Base-by-base conservation (phyloP, 2,888 invertebrate genomes). In the Andrena haemorrhoa region DNA sequence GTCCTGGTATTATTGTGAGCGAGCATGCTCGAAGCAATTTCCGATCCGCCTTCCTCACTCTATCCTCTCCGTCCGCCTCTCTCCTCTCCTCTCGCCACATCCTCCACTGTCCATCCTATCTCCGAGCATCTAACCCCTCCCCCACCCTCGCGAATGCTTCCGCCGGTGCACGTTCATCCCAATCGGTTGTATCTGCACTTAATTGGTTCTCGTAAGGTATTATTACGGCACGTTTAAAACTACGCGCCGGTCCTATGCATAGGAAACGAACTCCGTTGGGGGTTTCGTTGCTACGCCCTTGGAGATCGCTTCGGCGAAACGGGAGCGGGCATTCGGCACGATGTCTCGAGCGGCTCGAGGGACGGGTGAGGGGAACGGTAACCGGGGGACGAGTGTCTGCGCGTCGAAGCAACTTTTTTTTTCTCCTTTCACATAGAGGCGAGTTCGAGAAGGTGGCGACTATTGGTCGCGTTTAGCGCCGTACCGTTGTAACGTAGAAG, bases 11-110 rank as follows among this genome's bases (percentile, higher is more conserved):
- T 83, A 81, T 89, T 82, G 88, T 81, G 83, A 74, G 80, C 75
- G 84, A 83, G 85, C 80, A 80, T 77, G 84, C 87, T 85, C 85
- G 73, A 84, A 84, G 87, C 87, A 87, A 87, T 87, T 87, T 87
- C 88, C 87, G 84, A 85, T 88, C 82, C 75, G 47, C 82, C 85
- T 84, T 83, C 74, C 85, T 77, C 75, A 31, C 81, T 80, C 78
- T 64, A 58, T 75, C 78, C 80, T 73, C 82, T 61, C 66, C n/a
- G 51, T 8, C 63, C 51, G 56, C 56, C 64, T 23, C 70, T 41
- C 65, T 60, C 53, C 51, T 64, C 49, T 31, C 51, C 31, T 60
- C 56, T 63, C 35, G 12, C 51, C 71, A 23, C 70, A 61, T 65
- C 58, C 51, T 49, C 31, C 81, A 4, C 49, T 70, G 68, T 78